phyloP scores from a whole-genome alignment of 2,797 vertebrate species.

The Squalus acanthias region DNA sequence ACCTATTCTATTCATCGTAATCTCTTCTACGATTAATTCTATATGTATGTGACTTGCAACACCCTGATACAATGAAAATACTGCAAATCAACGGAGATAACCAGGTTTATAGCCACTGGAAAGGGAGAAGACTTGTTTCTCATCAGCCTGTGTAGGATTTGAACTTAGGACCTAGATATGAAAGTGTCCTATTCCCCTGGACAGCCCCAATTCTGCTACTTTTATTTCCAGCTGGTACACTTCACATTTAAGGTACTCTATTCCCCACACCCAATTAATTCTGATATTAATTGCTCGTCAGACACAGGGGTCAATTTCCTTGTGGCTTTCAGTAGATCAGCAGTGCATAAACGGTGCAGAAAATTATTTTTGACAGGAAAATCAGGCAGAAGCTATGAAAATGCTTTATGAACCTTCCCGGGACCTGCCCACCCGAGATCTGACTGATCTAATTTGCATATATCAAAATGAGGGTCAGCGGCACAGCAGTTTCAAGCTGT shows the following conservation, averaged over 20 bases:
- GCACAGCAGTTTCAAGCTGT: not conserved
- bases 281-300: not conserved
- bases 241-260: not conserved
- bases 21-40: not conserved
- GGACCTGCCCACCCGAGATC: not conserved
- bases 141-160: not conserved
- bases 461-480: not conserved
- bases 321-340: not conserved
- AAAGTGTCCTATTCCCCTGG: not conserved
- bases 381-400: not conserved
- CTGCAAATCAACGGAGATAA: not conserved
- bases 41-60: not conserved
- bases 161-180: not conserved
- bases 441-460: not conserved
- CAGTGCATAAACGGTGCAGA: not conserved
- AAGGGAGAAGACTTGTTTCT: not conserved
- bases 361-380: not conserved
- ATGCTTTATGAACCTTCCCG: not conserved
- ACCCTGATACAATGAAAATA: not conserved
- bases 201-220: not conserved
- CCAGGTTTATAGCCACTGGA: not conserved
- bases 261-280: not conserved
- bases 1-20: not conserved
- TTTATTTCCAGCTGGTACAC: not conserved
- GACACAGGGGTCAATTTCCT: not conserved